phyloP scores from a whole-genome alignment of 2,888 invertebrate genomes.

The Ectobius pallidus region DNA sequence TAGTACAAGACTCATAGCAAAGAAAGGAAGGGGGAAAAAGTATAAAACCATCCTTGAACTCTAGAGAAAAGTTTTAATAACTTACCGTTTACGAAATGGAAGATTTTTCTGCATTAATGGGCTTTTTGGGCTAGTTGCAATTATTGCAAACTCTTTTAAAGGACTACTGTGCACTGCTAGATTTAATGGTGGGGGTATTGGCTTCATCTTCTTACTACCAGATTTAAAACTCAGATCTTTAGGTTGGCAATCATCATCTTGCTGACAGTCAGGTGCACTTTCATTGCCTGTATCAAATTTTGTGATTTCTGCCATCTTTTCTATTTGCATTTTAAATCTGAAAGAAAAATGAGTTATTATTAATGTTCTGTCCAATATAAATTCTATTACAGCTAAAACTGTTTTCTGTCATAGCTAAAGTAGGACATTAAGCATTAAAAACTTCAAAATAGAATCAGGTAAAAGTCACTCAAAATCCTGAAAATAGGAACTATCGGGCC shows the following conservation, averaged over 20 bases:
- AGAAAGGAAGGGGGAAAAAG: no score
- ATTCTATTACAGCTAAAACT: no score
- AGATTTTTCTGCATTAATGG: slow-evolving; percentile 47
- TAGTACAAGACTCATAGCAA: no score
- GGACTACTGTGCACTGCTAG: slow-evolving; percentile 39
- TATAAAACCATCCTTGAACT: no score
- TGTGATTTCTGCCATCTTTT: not conserved
- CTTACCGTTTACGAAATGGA: slow-evolving; percentile 47
- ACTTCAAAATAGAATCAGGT: no score
- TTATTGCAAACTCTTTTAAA: slow-evolving; percentile 45
- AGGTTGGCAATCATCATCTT: slow-evolving; percentile 43
- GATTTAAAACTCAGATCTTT: slow-evolving; percentile 46
- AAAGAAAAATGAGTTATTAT: no score
- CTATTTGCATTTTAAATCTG: slow-evolving; percentile 6
- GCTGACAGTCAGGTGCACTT: not conserved
- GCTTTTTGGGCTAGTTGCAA: slow-evolving; percentile 46
- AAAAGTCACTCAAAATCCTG: no score
- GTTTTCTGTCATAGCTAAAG: no score
- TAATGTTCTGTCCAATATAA: no score
- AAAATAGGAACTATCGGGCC: no score
- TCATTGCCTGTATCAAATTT: not conserved
- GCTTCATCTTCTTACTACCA: slow-evolving; percentile 44
- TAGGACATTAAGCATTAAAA: no score
- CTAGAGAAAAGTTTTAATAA: no score
- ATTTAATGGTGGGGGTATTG: slow-evolving; percentile 46